Base-by-base conservation (phyloP, 2,113 vertebrate species). In the Cettia cetti region DNA sequence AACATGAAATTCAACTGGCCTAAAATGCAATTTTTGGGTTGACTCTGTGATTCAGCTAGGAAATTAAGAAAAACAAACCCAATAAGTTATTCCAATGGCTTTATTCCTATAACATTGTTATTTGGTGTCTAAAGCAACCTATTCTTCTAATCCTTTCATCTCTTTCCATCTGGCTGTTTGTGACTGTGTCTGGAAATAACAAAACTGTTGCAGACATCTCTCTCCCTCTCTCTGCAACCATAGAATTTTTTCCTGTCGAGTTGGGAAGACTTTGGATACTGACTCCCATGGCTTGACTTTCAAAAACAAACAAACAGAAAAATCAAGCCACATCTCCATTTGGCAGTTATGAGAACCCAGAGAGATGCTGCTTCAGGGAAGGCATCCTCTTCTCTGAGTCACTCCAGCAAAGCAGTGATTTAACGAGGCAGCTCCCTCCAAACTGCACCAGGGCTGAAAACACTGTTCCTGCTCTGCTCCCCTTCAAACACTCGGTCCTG, bases 121-220 rank as follows among this genome's bases (percentile, higher is more conserved):
- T 70, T 92, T 84, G 59, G 72, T 94, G 91, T 94, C 81, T 87
- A 89, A 89, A 94, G 61, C 31, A 90, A 96, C 66, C 56, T 89
- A 71, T 89, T 95, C 61, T 81, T 91, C 83, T 83, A 35, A n/a
- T 86, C 87, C 91, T 95, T 95, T 96, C 56, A 92, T 93, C 77
- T 94, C 65, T 81, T 95, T 96, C 92, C 91, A 92, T 92, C 86
- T 94, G 94, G 94, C 91, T 82, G 40, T 75, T 84, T 2, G 5
- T 49, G 47, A 64, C 47, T 6, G 0, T 33, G 91, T 86, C 91
- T 97, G 83, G 91, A 94, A 96, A 84, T 89, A 94, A 90, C 15
- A 0, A 80, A 94, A 92, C 66, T 91, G 28, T 82, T 85, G 40
- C 91, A 95, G 81, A 94, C 66, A 52, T 82, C 49, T 64, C 86